A percentile compares a stretch with the other conserved stretches of the same genome.
phyloP scores from a whole-genome alignment of 2,888 invertebrate genomes.

The Eudasyphora cyanicolor region DNA sequence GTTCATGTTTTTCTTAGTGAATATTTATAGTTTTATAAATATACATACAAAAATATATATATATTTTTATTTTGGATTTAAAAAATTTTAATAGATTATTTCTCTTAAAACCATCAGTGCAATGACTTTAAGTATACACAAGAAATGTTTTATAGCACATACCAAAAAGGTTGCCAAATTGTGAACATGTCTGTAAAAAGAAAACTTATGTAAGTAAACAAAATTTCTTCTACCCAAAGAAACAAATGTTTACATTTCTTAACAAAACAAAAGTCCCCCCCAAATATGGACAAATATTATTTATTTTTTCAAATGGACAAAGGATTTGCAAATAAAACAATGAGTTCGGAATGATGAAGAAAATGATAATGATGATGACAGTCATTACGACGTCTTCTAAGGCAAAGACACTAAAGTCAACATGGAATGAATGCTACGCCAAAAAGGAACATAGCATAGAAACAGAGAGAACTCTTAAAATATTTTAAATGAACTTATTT shows the following conservation, averaged over 20 bases:
- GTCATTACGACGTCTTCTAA: slow-evolving; percentile 70
- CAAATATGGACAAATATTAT: slow-evolving; percentile 55
- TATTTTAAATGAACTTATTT: slow-evolving; percentile 53
- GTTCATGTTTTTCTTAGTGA: too few species aligned
- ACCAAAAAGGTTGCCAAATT: neutral
- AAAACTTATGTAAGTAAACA: neutral
- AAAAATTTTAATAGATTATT: too few species aligned
- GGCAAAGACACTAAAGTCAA: slow-evolving; percentile 68
- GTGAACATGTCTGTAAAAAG: neutral
- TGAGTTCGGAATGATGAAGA: slow-evolving; percentile 43
- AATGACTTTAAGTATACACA: too few species aligned
- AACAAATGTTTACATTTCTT: slow-evolving; percentile 40
- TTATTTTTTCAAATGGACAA: slow-evolving; percentile 52
- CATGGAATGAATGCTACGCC: slow-evolving; percentile 41
- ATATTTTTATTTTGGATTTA: too few species aligned
- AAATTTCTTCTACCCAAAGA: too few species aligned
- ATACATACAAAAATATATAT: too few species aligned
- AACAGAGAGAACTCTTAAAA: slow-evolving; percentile 52
- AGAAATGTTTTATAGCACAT: too few species aligned
- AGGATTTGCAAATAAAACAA: slow-evolving; percentile 46
- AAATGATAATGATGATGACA: slow-evolving; percentile 66
- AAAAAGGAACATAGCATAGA: slow-evolving; percentile 63
- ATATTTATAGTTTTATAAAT: too few species aligned
- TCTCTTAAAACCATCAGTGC: too few species aligned
- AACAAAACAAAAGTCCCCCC: slow-evolving; percentile 57